Percentiles rank a stretch among this genome's conserved stretches.
phyloP scores from a whole-genome alignment of 2,797 vertebrate species.

The Sitta carolinensis region DNA sequence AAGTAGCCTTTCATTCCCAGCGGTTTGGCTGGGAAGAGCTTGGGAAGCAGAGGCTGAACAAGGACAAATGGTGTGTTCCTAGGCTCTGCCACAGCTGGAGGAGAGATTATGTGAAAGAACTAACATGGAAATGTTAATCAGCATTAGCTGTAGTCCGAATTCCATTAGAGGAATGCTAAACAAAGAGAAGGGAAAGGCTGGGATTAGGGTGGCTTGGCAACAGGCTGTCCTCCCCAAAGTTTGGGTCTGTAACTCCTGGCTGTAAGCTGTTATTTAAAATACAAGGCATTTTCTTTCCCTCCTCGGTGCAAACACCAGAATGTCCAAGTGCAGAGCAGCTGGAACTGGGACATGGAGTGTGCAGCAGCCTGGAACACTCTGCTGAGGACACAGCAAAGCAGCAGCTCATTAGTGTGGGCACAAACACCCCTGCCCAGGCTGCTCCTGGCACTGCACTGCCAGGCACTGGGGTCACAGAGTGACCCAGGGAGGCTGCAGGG shows the following conservation, averaged over 20 bases:
- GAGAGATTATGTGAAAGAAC: neutral
- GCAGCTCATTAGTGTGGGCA: neutral
- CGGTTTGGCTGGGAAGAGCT: neutral
- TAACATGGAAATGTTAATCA: neutral
- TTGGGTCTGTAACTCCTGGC: neutral
- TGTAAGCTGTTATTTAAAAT: neutral
- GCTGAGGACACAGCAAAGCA: neutral
- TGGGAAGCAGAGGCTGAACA: neutral
- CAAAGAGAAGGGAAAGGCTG: neutral
- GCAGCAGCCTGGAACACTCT: neutral
- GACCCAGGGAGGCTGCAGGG: fast-evolving
- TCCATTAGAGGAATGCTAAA: constrained; percentile 6
- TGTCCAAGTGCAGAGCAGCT: neutral
- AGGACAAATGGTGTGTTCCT: neutral
- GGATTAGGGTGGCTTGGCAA: neutral
- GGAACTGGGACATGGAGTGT: fast-evolving
- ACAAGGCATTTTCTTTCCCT: neutral
- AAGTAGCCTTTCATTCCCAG: neutral
- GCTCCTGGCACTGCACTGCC: fast-evolving
- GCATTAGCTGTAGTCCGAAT: neutral
- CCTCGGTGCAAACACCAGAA: fast-evolving
- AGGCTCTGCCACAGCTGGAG: neutral
- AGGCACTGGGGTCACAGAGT: fast-evolving
- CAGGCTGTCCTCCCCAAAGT: neutral
- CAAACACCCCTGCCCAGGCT: neutral